Evolutionary conservation across 2,888 invertebrate genomes (phyloP), one percentile per base, ranked within the genome.

Genomic region (Pachydiplax longipennis): DNA sequence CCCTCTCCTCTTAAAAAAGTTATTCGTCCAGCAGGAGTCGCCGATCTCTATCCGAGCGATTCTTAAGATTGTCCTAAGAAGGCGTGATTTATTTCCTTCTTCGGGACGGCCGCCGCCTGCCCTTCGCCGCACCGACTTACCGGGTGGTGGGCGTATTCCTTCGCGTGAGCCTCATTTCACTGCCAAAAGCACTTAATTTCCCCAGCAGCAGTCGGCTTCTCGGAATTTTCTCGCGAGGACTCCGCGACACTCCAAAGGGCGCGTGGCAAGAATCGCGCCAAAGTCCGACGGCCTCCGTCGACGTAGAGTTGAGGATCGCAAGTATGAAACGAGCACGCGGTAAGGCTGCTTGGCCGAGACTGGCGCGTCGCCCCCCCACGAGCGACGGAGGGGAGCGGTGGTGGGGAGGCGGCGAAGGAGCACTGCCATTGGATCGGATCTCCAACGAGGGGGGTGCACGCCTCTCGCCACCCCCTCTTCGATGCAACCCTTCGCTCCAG

Each of bases 281-380:
- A 53, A 12, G 37, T 37, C 5, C 37, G 37, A 37, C 2, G 35
- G 13, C 22, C 12, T 18, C 40, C 40, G 37, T 35, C 37, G 81
- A 44, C 10, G 40, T 4, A 18, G 80, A 80, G 31, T 18, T 13
- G 31, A 40, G 40, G 40, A 81, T 1, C 40, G 81, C n/a, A 44
- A 37, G 65, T 10, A 40, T 10, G 31, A 25, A 48, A 25, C 83
- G 87, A 2, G 61, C 87, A 65, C 87, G 87, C 87, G 87, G 87
- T 18, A 65, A 65, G 87, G 87, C 87, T 61, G 61, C 61, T 65
- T 61, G 58, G 61, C 87, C 87, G 37, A 65, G 87, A 87, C 87
- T 87, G 87, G 87, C 61, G 87, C 61, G 22, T 61, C n/a, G 83
- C 58, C 35, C 58, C 12, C 22, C 83, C 83, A 48, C 53, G 31